Evolutionary conservation across 2,888 invertebrate species (phyloP), one percentile per base, ranked within the genome.

Genomic region (Drosophila rubida): DNA sequence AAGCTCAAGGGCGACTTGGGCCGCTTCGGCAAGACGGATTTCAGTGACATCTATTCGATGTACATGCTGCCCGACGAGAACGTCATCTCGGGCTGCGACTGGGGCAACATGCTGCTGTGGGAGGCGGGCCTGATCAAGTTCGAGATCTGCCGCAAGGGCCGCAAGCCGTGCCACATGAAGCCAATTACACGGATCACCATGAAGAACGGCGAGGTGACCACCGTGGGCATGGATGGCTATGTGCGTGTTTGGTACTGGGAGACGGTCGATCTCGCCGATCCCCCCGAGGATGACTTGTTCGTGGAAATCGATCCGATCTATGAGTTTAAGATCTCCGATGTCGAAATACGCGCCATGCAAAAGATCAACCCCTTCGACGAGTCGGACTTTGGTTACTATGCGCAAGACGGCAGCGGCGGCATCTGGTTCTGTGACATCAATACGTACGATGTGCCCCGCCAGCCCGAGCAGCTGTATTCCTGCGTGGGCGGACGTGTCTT

Each of bases 41-140:
- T 97, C 77, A 96, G 97, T 39, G 97, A 98, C 89, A 96, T 98
- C 11, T 93, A 96, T 53, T 96, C 97, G 1, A 94, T 96, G 57
- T 95, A 95, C 84, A 95, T 96, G 66, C 94, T 98, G 94, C 95
- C 97, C 0, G 97, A 98, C 91, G 97, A 97, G 91, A 97, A 97
- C 93, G 94, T 97, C 0, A 92, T 98, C 37, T 97, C 97, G 0
- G 97, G 97, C 0, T 95, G 95, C 80, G 95, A 96, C 83, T 97
- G 97, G 97, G 98, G 98, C 0, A 98, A 98, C 90, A 94, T 98
- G 88, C 92, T 98, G 39, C 93, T 98, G 0, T 98, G 98, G 98
- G 97, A 98, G 84, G 97, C 95, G 45, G 97, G 96, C 0, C 93
- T 97, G 0, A 97, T 98, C 9, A 97, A 97, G 91, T 92, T 97